These are phyloP conservation scores for Dallia pectoralis DNA, from an alignment of 2,797 vertebrate species.

Conservation along the genomic window DNA sequence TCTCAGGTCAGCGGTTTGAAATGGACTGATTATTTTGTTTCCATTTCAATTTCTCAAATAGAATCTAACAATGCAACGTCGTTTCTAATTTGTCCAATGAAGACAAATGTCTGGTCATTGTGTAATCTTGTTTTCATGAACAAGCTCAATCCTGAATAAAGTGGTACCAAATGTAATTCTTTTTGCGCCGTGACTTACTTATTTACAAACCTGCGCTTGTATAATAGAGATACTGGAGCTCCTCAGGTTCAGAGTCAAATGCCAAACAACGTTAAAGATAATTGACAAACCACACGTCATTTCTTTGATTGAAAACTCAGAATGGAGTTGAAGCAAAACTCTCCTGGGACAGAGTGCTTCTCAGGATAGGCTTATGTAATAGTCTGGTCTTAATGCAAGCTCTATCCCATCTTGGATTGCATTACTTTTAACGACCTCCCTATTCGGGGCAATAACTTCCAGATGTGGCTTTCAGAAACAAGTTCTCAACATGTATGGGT, in stretches of 20 bases:
- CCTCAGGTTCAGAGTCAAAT: conserved; percentile 20
- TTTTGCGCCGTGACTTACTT: conserved; percentile 46
- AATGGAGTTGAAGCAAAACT: too few species aligned
- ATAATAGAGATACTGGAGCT: conserved; percentile 23
- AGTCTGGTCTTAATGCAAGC: conserved; percentile 11
- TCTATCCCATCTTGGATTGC: background rate
- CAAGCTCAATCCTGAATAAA: too few species aligned
- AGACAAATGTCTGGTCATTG: conserved; percentile 8
- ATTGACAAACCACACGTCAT: conserved; percentile 19
- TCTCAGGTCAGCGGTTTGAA: conserved; percentile 13
- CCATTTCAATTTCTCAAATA: too few species aligned
- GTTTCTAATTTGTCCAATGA: background rate
- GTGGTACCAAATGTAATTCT: too few species aligned
- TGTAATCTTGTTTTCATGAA: conserved; percentile 27
- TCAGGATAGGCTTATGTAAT: conserved; percentile 17
- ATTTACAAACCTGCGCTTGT: conserved; percentile 37
- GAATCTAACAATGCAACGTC: background rate
- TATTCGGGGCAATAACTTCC: background rate
- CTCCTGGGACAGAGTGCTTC: background rate
- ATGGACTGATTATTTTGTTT: too few species aligned
- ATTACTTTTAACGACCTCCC: conserved; percentile 5
- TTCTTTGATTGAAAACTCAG: too few species aligned
- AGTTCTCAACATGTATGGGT: background rate
- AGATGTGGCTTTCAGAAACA: conserved; percentile 25
- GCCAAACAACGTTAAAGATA: conserved; percentile 6